phyloP scores from a whole-genome alignment of 2,797 vertebrate species.

The Acanthurus tractus region DNA sequence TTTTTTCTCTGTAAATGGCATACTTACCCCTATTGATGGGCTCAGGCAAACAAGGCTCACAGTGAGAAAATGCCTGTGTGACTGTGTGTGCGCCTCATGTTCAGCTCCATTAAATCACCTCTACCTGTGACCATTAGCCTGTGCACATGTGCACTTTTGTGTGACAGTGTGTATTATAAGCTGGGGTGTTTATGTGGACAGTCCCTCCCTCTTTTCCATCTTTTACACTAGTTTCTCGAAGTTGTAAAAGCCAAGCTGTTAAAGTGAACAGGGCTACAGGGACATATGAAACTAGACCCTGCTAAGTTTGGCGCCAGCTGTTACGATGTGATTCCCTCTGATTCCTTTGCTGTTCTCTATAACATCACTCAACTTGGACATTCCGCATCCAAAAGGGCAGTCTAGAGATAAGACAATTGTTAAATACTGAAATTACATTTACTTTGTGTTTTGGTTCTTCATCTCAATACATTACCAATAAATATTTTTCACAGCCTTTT shows the following conservation, averaged over 20 bases:
- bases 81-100: constrained; percentile 22
- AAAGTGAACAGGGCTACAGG: constrained; percentile 68
- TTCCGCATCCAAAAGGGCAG: background rate
- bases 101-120: constrained; percentile 23
- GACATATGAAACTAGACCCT: constrained; percentile 70
- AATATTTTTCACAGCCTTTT: constrained; percentile 6
- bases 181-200: constrained; percentile 13
- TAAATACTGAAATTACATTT: constrained; percentile 14
- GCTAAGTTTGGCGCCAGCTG: constrained; percentile 68
- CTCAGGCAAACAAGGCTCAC: constrained; percentile 9
- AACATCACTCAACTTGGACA: constrained; percentile 27
- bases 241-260: constrained; percentile 74
- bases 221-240: constrained; percentile 51
- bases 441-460: constrained; percentile 20
- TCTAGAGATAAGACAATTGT: constrained; percentile 15
- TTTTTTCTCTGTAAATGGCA: background rate
- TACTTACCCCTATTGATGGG: background rate
- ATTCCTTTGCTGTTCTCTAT: constrained; percentile 40
- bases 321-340: constrained; percentile 49
- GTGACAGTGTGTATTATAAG: constrained; percentile 18
- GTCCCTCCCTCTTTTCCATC: constrained; percentile 42
- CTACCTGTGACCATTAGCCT: constrained; percentile 7
- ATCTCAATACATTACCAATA: background rate
- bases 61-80: constrained; percentile 32
- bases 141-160: constrained; percentile 16